Conservation (phyloP, 1,140 invertebrate genomes). For the Gryllus bimaculatus region DNA sequence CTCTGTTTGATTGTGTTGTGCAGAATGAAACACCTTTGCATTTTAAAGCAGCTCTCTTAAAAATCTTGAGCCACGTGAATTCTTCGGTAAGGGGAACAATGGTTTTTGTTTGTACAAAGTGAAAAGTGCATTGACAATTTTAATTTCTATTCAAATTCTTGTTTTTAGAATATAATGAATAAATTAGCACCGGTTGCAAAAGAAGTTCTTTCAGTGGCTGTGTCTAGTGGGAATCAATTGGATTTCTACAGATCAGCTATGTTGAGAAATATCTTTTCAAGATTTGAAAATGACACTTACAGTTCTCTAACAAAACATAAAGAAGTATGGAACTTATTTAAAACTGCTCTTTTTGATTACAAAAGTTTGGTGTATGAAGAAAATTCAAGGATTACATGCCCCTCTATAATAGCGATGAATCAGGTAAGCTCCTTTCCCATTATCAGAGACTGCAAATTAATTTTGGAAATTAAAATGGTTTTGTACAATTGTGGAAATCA, state of each 20-base stretch:
- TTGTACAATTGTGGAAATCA: background rate
- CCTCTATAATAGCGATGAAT: constrained; percentile 9
- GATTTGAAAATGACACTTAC: background rate
- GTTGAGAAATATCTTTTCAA: constrained; percentile 1
- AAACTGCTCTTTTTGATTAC: constrained; percentile 4
- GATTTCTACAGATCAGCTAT: constrained; percentile 9
- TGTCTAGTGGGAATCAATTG: background rate
- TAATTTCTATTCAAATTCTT: background rate
- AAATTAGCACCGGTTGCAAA: background rate
- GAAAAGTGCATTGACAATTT: background rate
- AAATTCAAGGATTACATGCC: background rate
- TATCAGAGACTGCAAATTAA: background rate
- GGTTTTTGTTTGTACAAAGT: background rate
- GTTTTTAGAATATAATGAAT: constrained; percentile 8
- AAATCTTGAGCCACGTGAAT: background rate
- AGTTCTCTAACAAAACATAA: background rate
- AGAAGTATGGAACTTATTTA: constrained; percentile 11
- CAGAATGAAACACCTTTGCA: background rate
- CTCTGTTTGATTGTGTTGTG: background rate
- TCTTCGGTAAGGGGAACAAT: background rate
- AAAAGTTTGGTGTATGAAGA: background rate
- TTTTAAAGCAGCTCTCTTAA: background rate
- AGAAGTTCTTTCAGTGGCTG: background rate
- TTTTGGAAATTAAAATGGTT: background rate
- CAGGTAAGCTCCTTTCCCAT: constrained; percentile 4